phyloP scores from a whole-genome alignment of 1,140 invertebrate genomes.

The Ostrea edulis region DNA sequence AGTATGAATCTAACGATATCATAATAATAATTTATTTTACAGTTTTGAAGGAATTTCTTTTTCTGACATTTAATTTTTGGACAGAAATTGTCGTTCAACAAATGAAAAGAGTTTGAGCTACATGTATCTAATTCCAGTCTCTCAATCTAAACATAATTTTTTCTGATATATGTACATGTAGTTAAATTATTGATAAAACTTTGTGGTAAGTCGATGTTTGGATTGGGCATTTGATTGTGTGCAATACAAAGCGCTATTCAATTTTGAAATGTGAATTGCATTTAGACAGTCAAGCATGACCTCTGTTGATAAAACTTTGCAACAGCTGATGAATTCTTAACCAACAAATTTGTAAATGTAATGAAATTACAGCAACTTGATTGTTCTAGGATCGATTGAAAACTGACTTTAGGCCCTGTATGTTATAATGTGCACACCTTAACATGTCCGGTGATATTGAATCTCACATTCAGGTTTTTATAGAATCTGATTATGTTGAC shows the following conservation, averaged over 20 bases:
- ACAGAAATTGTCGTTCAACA: neutral
- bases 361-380: neutral
- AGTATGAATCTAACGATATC: too few relatives aligned
- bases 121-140: neutral
- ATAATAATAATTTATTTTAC: too few relatives aligned
- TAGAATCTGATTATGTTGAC: neutral
- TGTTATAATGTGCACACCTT: constrained; percentile 15
- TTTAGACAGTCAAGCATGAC: neutral
- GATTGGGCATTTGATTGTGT: constrained; percentile 18
- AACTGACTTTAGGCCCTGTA: neutral
- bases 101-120: neutral
- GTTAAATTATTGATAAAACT: neutral
- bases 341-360: neutral
- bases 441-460: constrained; percentile 7
- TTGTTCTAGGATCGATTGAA: neutral
- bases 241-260: neutral
- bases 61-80: too few relatives aligned
- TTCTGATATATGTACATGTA: neutral
- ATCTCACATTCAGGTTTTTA: neutral
- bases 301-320: neutral
- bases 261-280: neutral
- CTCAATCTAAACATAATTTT: neutral
- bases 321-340: neutral
- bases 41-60: too few relatives aligned
- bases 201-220: neutral